Base-by-base conservation (phyloP, 2,888 invertebrate genomes). In the Eueremaeus valkanovi region DNA sequence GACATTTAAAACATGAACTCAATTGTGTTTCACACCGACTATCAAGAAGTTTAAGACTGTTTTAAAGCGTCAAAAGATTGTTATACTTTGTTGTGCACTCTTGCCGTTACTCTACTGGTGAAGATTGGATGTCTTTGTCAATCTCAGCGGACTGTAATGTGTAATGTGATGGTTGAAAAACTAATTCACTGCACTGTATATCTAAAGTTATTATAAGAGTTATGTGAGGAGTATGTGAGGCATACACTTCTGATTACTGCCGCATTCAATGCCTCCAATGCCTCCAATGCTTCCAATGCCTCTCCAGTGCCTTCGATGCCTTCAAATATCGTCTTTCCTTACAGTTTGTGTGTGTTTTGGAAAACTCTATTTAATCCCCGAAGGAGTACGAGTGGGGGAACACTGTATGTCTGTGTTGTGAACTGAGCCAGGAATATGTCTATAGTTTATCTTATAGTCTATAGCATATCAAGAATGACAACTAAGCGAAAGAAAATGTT, bases 381-480 rank as follows among this genome's bases (percentile, higher is more conserved):
- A 40, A 40, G 68, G 68, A 31, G 36, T 18, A 63, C 33, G 33
- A 21, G 55, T 55, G 27, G 55, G 55, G 55, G 27, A 55, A 49
- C 27, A 13, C 27, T 58, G 49, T 49, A 18, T 49, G 55, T 24
- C 24, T 55, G 27, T 55, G 27, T 55, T 61, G 31, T 33, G 61
- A 33, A 33, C 3, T 31, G 31, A 33, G 31, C 18, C 16, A 33
- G 18, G 29, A 16, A 61, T 61, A 61, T 61, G 33, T 61, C 31
- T 61, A 61, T 61, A 61, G 31, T 31, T 61, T 61, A 33, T 61
- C 16, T 6, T 49, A 13, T 49, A 18, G 11, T 24, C 13, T 68
- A 68, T 42, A 68, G 68, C 33, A 68, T 68, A 68, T 68, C 68
- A 68, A 68, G 68, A 68, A 68, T 68, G 68, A 68, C 68, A 68